Base-by-base conservation (phyloP, 2,797 vertebrate genomes). In the Takifugu ocellatus region DNA sequence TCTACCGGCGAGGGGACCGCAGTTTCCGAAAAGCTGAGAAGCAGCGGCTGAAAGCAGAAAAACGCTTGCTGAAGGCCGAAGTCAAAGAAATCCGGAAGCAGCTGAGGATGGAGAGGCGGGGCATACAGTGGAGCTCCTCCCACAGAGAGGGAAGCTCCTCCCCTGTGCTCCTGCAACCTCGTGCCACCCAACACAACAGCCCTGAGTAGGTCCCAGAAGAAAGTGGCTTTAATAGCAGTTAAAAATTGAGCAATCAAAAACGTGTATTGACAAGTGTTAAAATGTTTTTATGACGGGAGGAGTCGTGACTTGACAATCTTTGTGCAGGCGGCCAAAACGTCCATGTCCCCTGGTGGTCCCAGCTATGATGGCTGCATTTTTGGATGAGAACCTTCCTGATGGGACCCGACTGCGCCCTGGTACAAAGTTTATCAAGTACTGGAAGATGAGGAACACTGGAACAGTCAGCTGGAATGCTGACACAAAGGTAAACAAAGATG, bases 381-480 rank as follows among this genome's bases (percentile, higher is more conserved):
- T 98, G 77, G 96, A 96, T 49, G 96, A 98, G 85, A 98, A 98
- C 76, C 87, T 98, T 63, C 95, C 96, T 0, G 96, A 98, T 63
- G 96, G 96, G 4, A 97, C 94, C 43, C 91, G 85, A 8, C 83
- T 98, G 53, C 92, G 93, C 55, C 95, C 96, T 6, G 94, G 92
- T 54, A 95, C 93, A 59, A 94, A 93, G 79, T 98, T 98, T 67
- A 92, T 96, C 77, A 98, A 98, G 72, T 95, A 98, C 83, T 98
- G 96, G 96, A 91, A 93, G 66, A 98, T 98, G 96, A 96, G 94
- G 49, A 98, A 98, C 66, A 96, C 94, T 2, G 96, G 96, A 61
- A 93, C 84, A 0, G 79, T 95, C 55, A 90, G 92, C 54, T 98
- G 96, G 96, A 93, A 81, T 59, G 75, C 92, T 1, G 94, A 97